These are phyloP conservation scores for Etia nguti DNA, from an alignment of 2,113 vertebrate genomes.

Conservation along the genomic window DNA sequence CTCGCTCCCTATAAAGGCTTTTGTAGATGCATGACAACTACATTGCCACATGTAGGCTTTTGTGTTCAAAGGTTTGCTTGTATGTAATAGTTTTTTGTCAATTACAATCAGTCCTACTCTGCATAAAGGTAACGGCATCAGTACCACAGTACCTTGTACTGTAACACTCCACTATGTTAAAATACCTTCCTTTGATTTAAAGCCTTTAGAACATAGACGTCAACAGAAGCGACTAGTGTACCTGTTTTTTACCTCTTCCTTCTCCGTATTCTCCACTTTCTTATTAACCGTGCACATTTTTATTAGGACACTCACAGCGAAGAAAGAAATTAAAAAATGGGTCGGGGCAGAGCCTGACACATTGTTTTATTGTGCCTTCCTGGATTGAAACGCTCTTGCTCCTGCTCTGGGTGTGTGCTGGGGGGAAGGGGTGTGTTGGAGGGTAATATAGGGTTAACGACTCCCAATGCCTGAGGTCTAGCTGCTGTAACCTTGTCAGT, in stretches of 20 bases:
- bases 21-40: neutral
- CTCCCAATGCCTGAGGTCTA: constrained; percentile 47
- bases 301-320: neutral
- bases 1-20: neutral
- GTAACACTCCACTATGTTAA: neutral
- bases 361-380: constrained; percentile 23
- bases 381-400: neutral
- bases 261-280: neutral
- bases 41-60: neutral
- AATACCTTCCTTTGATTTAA: neutral
- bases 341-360: neutral
- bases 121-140: neutral
- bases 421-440: neutral
- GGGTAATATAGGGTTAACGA: constrained; percentile 56
- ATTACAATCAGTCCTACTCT: neutral
- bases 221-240: neutral
- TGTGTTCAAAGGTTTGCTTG: neutral
- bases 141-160: neutral
- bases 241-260: neutral
- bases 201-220: neutral
- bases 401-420: neutral
- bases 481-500: constrained; percentile 59
- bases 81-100: neutral
- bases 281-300: constrained; percentile 31
- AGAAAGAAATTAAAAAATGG: constrained; percentile 25